Evolutionary conservation across 2,113 vertebrate species (phyloP), one percentile per base, ranked within the genome.

Genomic region (Mus pahari): DNA sequence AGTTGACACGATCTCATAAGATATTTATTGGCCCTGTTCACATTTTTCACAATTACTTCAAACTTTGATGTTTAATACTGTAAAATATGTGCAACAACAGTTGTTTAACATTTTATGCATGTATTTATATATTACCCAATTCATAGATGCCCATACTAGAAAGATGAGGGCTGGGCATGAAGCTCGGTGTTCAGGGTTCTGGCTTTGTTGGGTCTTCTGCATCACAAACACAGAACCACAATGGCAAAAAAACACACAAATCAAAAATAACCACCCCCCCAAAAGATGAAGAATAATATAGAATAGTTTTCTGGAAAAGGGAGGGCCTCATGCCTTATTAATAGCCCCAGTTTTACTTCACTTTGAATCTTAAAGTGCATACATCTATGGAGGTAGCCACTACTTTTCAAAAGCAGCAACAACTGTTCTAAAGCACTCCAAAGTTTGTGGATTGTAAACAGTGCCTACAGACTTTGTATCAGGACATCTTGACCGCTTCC

Each of bases 291-390:
- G 45, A 86, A 50, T 33, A 86, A 66, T 26, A 20, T 9, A 86
- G 31, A n/a, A 86, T 10, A 11, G 11, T 86, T 95, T 91, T 73
- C 64, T 81, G 84, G 71, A 71, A 87, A 95, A 92, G 31, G 70
- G 39, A 45, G 1, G 16, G 13, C 22, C 71, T 89, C 17, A 71
- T 62, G 58, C 8, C 36, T 88, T 0, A 42, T 12, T 22, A 36
- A 62, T 31, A 22, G 4, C 4, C 17, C 14, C 3, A 19, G 2
- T n/a, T 50, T 19, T 20, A 64, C 3, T 75, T 17, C 0, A 26
- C 17, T 64, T 89, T 66, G 48, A 84, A 77, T 96, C 81, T 68
- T 45, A 33, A 82, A 81, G 55, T 81, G 68, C 12, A 11, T 26
- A 22, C 13, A 66, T 88, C 48, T 66, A 45, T 28, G 53, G 26